phyloP scores from a whole-genome alignment of 2,888 invertebrate genomes.

The Seira ritae region DNA sequence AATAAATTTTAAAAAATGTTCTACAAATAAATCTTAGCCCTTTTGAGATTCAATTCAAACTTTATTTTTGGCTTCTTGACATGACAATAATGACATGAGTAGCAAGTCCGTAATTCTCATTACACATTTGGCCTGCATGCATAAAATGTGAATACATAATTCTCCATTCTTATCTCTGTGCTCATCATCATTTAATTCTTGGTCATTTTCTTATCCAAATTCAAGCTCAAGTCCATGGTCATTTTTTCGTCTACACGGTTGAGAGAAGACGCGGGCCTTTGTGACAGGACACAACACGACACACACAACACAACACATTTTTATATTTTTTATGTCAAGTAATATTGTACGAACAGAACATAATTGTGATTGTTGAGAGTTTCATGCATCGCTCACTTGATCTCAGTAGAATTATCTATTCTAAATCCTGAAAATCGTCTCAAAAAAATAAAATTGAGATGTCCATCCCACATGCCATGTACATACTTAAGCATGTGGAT shows the following conservation, averaged over 20 bases:
- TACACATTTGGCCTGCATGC: not conserved
- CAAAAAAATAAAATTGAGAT: too few species aligned
- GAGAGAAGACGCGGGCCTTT: not conserved
- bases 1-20: not conserved
- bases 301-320: not conserved
- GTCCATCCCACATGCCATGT: too few species aligned
- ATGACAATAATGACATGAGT: not conserved
- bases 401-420: too few species aligned
- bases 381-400: too few species aligned
- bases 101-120: not conserved
- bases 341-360: not conserved
- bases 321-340: not conserved
- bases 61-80: not conserved
- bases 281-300: not conserved
- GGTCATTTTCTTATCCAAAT: not conserved
- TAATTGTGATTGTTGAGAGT: not conserved
- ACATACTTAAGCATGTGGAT: too few species aligned
- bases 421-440: too few species aligned
- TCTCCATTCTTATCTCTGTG: too few species aligned
- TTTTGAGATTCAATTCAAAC: too few species aligned
- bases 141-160: too few species aligned
- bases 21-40: not conserved
- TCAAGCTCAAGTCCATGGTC: constrained; percentile 11
- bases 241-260: not conserved
- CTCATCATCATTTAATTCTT: not conserved